Evolutionary conservation across 2,113 vertebrate genomes (phyloP).

Genomic region (Eulemur macaco): DNA sequence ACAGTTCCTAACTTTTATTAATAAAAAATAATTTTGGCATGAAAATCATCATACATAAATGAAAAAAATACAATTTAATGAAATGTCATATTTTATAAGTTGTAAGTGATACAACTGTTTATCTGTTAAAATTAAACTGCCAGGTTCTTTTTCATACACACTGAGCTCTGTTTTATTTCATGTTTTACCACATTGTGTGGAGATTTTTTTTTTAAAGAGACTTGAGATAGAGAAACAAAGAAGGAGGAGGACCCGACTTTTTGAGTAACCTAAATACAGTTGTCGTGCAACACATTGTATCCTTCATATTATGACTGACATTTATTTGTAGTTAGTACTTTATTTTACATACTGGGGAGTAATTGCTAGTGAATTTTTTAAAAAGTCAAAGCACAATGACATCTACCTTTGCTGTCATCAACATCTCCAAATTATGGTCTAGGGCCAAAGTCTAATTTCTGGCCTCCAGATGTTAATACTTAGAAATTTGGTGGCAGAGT

Average conservation of each 20-base stretch:
- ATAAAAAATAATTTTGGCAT: background rate
- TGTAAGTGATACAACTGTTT: constrained; percentile 35
- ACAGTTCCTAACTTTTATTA: background rate
- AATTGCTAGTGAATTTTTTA: background rate
- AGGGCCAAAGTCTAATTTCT: constrained; percentile 33
- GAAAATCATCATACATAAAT: constrained; percentile 7
- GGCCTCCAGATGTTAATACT: constrained; percentile 58
- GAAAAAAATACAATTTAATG: constrained; percentile 31
- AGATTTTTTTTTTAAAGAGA: background rate
- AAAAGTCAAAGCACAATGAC: background rate
- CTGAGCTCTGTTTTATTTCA: constrained; percentile 43
- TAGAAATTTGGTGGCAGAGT: constrained; percentile 18
- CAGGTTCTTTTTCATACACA: constrained; percentile 32
- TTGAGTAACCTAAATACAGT: background rate
- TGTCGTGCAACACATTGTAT: background rate
- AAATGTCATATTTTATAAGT: constrained; percentile 37
- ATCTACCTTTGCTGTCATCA: constrained; percentile 57
- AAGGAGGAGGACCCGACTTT: background rate
- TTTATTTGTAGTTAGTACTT: background rate
- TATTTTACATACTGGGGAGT: background rate
- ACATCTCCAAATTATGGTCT: constrained; percentile 31
- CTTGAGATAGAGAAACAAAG: background rate
- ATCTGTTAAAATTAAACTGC: constrained; percentile 47
- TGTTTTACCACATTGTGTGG: background rate
- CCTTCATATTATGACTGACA: background rate